Evolutionary conservation across 2,888 invertebrate genomes (phyloP), one percentile per base, ranked within the genome.

Genomic region (Agrotis puta): DNA sequence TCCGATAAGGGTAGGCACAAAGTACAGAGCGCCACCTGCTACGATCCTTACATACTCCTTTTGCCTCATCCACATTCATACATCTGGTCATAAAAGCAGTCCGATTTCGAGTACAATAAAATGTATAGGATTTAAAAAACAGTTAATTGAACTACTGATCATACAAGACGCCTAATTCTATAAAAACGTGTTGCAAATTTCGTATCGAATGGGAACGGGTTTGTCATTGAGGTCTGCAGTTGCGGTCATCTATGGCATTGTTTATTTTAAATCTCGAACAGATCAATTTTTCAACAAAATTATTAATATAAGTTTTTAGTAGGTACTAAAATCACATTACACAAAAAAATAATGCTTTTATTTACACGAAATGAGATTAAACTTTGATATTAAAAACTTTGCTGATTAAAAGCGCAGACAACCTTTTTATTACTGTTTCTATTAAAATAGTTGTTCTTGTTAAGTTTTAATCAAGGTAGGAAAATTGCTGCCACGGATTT

Each of bases 391-490:
- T 57, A 39, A 77, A 73, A 73, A 70, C 57, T 70, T 77, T 24
- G 0, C 24, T 47, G 13, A 72, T 77, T 50, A 57, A 77, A 69
- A 77, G 20, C 27, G 24, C 45, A 50, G 45, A 33, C 43, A 57
- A 39, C 24, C 5, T 39, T 77, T 57, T 77, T 57, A 70, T 47
- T 9, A 70, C 56, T 45, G 3, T 24, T 13, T 18, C 3, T 51
- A 51, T 45, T 64, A 57, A 61, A 59, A 33, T 3, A 22, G 11
- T 43, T 13, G 43, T 16, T 11, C 18, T 33, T 45, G 9, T 63
- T 33, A 45, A 74, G 18, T 74, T 75, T 64, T 74, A 58, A 74
- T 58, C 43, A 53, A 79, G 39, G 3, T 11, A 24, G 4, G 18
- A 48, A 57, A 79, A 57, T 58, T 6, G 18, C 18, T 0, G 6